Conservation (phyloP, 2,797 vertebrate species). For the Hydrocynus forskahlii region DNA sequence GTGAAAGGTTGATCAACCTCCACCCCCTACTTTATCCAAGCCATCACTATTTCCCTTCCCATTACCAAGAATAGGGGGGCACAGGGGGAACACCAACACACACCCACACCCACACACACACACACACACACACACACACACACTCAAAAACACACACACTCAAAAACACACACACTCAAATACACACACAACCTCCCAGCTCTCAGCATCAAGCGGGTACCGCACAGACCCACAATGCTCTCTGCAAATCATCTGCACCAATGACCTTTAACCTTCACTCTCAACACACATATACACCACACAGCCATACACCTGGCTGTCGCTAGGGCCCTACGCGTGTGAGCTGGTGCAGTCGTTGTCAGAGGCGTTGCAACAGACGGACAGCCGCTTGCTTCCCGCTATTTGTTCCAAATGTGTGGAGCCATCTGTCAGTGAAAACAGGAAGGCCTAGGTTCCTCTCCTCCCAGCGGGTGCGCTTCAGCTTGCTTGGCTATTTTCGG, state of each 20-base stretch:
- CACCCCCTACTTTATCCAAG: slow-evolving; percentile 48
- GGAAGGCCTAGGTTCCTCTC: slow-evolving; percentile 88
- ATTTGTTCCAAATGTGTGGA: slow-evolving; percentile 83
- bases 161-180: neutral
- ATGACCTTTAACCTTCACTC: slow-evolving; percentile 65
- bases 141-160: slow-evolving; percentile 10
- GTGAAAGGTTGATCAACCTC: slow-evolving; percentile 22
- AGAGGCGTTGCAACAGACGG: slow-evolving; percentile 72
- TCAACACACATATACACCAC: neutral
- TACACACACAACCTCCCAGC: neutral
- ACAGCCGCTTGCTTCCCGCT: slow-evolving; percentile 78
- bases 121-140: slow-evolving; percentile 22
- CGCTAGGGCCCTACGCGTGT: slow-evolving; percentile 70
- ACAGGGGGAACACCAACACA: slow-evolving; percentile 65
- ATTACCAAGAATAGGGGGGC: slow-evolving; percentile 67
- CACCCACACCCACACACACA: slow-evolving; percentile 40
- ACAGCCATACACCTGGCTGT: neutral
- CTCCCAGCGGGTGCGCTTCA: slow-evolving; percentile 74
- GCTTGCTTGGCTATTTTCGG: slow-evolving; percentile 82
- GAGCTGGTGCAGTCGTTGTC: slow-evolving; percentile 66
- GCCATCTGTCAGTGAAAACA: slow-evolving; percentile 90
- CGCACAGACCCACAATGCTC: slow-evolving; percentile 41
- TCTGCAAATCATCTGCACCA: slow-evolving; percentile 74
- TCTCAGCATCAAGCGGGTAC: neutral
- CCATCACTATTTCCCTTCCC: slow-evolving; percentile 70